Evolutionary conservation across 2,888 invertebrate species (phyloP).

Genomic region (Latrodectus elegans): DNA sequence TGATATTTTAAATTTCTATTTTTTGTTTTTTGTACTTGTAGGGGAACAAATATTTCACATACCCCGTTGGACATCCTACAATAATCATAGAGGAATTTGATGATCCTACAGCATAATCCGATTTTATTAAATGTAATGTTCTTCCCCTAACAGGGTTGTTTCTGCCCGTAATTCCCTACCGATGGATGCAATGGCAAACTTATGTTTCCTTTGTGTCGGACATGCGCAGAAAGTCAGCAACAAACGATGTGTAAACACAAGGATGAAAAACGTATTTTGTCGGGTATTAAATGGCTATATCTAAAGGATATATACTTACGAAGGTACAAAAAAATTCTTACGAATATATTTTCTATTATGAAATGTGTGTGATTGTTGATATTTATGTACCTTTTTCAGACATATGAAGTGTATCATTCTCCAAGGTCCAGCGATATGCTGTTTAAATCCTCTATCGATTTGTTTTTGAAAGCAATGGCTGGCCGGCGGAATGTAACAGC

Average conservation of each 20-base stretch:
- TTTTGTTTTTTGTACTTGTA: not conserved
- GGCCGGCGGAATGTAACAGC: not conserved
- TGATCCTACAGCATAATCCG: not conserved
- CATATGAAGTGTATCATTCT: constrained; percentile 16
- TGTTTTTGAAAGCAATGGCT: constrained; percentile 29
- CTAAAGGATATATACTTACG: not conserved
- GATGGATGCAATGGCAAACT: not conserved
- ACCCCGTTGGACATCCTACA: not conserved
- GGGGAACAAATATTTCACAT: not conserved
- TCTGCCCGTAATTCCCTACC: constrained; percentile 2
- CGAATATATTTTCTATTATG: not conserved
- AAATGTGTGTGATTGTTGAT: not conserved
- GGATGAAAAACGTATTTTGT: not conserved
- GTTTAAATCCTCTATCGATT: constrained; percentile 13
- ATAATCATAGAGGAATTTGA: constrained; percentile 5
- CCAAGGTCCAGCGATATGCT: not conserved
- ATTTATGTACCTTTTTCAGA: constrained; percentile 1
- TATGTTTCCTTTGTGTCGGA: constrained; percentile 11
- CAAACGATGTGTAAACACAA: no score
- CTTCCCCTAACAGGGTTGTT: not conserved
- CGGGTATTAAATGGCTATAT: not conserved
- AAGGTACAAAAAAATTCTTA: no score
- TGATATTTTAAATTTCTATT: no score
- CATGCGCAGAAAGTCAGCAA: not conserved
- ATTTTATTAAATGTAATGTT: constrained; percentile 6